phyloP scores from a whole-genome alignment of 2,888 invertebrate species.

The Andrena trimmerana region DNA sequence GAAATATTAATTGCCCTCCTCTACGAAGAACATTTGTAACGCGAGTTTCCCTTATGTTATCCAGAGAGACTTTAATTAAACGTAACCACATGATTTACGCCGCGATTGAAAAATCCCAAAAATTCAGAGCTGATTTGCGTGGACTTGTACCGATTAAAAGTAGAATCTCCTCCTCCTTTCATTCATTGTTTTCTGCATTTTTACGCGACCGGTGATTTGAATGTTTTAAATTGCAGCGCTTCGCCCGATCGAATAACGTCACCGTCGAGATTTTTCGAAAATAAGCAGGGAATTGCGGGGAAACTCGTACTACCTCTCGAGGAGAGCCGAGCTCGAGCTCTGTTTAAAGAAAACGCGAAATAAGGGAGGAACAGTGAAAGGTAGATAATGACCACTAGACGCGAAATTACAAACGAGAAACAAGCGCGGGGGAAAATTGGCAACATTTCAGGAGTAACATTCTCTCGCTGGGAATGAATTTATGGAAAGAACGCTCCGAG shows the following conservation, averaged over 20 bases:
- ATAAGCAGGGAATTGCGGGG: background rate
- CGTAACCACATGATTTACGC: slow-evolving; percentile 2
- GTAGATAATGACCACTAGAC: slow-evolving; percentile 24
- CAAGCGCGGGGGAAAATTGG: slow-evolving; percentile 36
- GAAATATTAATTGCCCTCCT: slow-evolving; percentile 14
- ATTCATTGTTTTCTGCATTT: background rate
- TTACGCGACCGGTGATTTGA: background rate
- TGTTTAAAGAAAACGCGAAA: background rate
- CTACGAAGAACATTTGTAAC: background rate
- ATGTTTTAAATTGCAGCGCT: background rate
- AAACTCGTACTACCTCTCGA: background rate
- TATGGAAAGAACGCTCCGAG: slow-evolving; percentile 35
- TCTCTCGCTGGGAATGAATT: slow-evolving; percentile 26
- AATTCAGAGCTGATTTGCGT: background rate
- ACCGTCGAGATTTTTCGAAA: background rate
- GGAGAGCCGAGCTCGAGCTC: slow-evolving; percentile 20
- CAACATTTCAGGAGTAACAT: slow-evolving; percentile 39
- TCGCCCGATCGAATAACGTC: background rate
- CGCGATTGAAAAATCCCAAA: slow-evolving; percentile 13
- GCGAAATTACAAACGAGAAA: slow-evolving; percentile 31
- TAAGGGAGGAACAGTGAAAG: slow-evolving; percentile 1
- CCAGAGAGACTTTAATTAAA: slow-evolving; percentile 25
- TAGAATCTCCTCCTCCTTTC: background rate
- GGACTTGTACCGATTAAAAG: slow-evolving; percentile 1
- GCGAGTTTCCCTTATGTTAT: no score